phyloP scores from a whole-genome alignment of 2,113 vertebrate genomes.

The Cyprinodon variegatus region DNA sequence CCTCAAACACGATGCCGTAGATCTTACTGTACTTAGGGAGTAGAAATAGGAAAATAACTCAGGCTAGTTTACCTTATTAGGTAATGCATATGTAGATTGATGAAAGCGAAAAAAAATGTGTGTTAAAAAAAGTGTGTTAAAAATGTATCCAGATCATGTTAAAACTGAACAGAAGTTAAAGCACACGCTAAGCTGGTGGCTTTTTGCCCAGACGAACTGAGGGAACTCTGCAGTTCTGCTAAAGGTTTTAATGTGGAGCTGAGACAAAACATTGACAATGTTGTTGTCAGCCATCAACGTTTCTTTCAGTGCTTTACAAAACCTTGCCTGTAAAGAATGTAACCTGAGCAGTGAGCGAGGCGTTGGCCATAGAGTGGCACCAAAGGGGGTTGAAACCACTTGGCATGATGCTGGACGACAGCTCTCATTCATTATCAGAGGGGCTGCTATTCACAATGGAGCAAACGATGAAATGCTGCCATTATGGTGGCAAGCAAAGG shows the following conservation, averaged over 20 bases:
- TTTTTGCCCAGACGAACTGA: no score
- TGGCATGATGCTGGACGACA: slow-evolving; percentile 78
- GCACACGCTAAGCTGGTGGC: no score
- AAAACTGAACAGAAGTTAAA: no score
- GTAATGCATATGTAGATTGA: no score
- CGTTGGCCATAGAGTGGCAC: slow-evolving; percentile 72
- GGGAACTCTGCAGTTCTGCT: no score
- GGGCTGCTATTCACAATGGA: slow-evolving; percentile 77
- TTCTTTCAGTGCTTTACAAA: slow-evolving; percentile 47
- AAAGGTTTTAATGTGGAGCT: background rate
- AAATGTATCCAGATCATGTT: no score
- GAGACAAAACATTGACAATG: slow-evolving; percentile 29
- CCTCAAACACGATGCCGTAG: no score
- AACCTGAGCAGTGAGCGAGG: slow-evolving; percentile 71
- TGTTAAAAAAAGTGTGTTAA: no score
- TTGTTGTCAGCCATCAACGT: slow-evolving; percentile 46
- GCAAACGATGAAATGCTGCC: slow-evolving; percentile 86
- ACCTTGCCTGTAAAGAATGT: slow-evolving; percentile 57
- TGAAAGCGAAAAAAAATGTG: no score
- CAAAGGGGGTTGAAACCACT: slow-evolving; percentile 76
- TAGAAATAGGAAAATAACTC: no score
- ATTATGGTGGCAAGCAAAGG: slow-evolving; percentile 81
- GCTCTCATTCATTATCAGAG: slow-evolving; percentile 77
- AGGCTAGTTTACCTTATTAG: no score
- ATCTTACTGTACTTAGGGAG: no score